phyloP scores from a whole-genome alignment of 2,888 invertebrate genomes.

The Eudemis profundana region DNA sequence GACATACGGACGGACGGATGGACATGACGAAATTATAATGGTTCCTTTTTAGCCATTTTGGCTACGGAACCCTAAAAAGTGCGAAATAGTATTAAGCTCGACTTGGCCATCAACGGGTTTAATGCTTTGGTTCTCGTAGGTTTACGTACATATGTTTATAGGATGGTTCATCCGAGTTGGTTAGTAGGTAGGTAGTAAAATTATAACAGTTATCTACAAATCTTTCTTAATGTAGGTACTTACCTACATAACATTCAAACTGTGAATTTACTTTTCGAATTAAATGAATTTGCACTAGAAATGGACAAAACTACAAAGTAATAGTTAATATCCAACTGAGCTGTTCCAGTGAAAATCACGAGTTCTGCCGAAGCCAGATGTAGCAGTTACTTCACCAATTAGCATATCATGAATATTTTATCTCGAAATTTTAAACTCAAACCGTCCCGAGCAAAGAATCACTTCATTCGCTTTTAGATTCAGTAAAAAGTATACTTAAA shows the following conservation, averaged over 20 bases:
- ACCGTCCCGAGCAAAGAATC: constrained; percentile 13
- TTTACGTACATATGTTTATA: too few relatives aligned
- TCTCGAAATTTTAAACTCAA: constrained; percentile 29
- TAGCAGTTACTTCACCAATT: constrained; percentile 37
- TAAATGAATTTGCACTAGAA: constrained; percentile 25
- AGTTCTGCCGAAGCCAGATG: constrained; percentile 34
- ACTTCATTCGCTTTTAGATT: constrained; percentile 16
- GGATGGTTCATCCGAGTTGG: too few relatives aligned
- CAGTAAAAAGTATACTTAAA: constrained; percentile 6
- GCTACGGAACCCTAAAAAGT: too few relatives aligned
- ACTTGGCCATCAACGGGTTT: too few relatives aligned
- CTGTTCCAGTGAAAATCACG: constrained; percentile 31
- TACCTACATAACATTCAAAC: background rate
- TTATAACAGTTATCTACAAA: background rate
- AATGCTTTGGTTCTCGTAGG: too few relatives aligned
- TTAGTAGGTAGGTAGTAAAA: too few relatives aligned
- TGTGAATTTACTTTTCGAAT: constrained; percentile 10
- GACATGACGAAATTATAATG: too few relatives aligned
- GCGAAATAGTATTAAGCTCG: too few relatives aligned
- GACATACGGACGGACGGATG: too few relatives aligned
- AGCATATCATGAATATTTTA: constrained; percentile 42
- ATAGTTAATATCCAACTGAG: constrained; percentile 32
- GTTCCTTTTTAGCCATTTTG: too few relatives aligned
- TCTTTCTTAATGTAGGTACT: background rate
- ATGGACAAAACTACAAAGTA: constrained; percentile 25